Conservation (phyloP, 2,888 invertebrate species). For the Platycnemis pennipes region DNA sequence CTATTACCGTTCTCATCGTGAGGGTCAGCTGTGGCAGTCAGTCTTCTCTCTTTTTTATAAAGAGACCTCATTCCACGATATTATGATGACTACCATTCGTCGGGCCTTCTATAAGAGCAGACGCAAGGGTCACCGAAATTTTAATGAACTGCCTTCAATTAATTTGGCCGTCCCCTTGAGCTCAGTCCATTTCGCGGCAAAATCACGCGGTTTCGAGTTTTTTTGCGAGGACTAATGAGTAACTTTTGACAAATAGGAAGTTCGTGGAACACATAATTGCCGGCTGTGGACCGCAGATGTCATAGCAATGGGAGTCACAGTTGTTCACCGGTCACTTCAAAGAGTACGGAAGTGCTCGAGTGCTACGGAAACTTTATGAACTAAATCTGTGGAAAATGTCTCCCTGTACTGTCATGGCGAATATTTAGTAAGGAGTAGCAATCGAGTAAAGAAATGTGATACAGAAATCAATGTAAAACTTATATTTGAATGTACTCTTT, state of each 20-base stretch:
- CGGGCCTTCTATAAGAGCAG: neutral
- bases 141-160: slow-evolving; percentile 19
- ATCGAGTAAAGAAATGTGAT: too few relatives aligned
- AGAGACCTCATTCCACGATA: neutral
- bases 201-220: neutral
- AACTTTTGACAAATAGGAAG: neutral
- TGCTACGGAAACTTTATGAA: too few relatives aligned
- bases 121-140: neutral
- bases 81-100: neutral
- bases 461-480: too few relatives aligned
- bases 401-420: too few relatives aligned
- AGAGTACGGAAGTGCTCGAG: too few relatives aligned
- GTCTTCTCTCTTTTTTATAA: neutral
- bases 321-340: neutral
- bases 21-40: neutral
- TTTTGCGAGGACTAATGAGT: neutral
- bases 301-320: neutral
- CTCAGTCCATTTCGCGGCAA: neutral
- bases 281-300: neutral
- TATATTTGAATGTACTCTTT: too few relatives aligned
- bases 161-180: neutral
- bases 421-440: too few relatives aligned
- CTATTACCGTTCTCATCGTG: neutral
- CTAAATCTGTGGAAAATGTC: too few relatives aligned
- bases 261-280: neutral